These are phyloP conservation scores for Tragelaphus eurycerus DNA, from an alignment of 2,797 vertebrate genomes.

Conservation along the genomic window DNA sequence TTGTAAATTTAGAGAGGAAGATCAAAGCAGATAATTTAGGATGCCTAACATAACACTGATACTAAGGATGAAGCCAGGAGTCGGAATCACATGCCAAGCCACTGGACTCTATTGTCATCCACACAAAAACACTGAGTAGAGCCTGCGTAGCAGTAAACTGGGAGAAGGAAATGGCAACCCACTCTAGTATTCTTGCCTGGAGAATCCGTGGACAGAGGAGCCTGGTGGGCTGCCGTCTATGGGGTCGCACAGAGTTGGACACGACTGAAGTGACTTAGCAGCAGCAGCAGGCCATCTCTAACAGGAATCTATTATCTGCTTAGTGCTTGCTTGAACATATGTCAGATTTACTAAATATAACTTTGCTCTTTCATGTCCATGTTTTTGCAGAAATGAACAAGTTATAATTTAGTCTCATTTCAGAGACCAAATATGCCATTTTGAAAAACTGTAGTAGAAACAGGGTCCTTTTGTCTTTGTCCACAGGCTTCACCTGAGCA, in stretches of 20 bases:
- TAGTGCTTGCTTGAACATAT: neutral
- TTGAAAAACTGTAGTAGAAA: neutral
- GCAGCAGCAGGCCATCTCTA: neutral
- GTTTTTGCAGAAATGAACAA: neutral
- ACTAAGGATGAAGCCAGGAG: neutral
- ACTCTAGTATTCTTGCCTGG: neutral
- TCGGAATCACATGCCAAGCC: neutral
- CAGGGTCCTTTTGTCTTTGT: neutral
- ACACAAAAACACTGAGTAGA: neutral
- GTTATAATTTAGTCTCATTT: neutral
- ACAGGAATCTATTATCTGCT: neutral
- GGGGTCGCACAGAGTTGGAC: neutral
- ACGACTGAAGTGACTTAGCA: neutral
- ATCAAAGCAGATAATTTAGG: neutral
- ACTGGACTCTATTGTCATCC: neutral
- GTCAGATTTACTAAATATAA: neutral
- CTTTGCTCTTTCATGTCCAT: neutral
- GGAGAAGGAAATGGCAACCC: neutral
- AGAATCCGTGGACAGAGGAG: neutral
- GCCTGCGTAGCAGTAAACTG: neutral
- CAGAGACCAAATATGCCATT: neutral
- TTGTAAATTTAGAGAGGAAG: neutral
- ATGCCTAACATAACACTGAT: neutral
- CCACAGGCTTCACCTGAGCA: neutral
- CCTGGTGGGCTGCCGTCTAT: neutral